Percentiles rank a stretch among this genome's conserved stretches.
Evolutionary conservation across 2,888 invertebrate species (phyloP).

Genomic region (Hartigia nigra): DNA sequence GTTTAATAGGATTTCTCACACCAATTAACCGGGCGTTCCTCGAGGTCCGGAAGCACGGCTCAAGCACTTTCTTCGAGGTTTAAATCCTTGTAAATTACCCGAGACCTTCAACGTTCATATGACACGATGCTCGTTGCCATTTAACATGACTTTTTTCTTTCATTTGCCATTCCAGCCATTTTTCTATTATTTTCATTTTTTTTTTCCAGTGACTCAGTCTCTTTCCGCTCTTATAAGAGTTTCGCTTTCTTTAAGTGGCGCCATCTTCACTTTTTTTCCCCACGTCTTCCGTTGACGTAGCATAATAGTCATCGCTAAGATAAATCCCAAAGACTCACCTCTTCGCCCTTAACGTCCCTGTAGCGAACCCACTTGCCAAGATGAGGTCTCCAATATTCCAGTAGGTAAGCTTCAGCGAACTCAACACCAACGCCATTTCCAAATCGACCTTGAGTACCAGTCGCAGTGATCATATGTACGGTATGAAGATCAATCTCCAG

Average conservation of each 20-base stretch:
- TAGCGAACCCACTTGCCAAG: constrained; percentile 73
- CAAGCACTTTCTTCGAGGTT: background rate
- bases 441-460: constrained; percentile 76
- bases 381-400: constrained; percentile 74
- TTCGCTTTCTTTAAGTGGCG: background rate
- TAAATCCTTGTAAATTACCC: background rate
- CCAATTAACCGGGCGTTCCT: background rate
- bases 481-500: constrained; percentile 72
- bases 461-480: constrained; percentile 73
- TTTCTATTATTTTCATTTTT: background rate
- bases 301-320: background rate
- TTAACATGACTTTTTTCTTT: background rate
- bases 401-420: constrained; percentile 73
- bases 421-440: constrained; percentile 79
- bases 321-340: constrained; percentile 65
- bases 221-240: background rate
- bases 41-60: background rate
- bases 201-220: background rate
- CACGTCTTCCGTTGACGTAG: background rate
- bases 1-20: constrained; percentile 5
- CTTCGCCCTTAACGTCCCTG: constrained; percentile 70
- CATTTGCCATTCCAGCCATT: background rate
- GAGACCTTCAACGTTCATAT: background rate
- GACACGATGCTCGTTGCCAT: background rate
- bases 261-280: background rate